Evolutionary conservation across 2,113 vertebrate genomes (phyloP).

Genomic region (Aegithalos caudatus): DNA sequence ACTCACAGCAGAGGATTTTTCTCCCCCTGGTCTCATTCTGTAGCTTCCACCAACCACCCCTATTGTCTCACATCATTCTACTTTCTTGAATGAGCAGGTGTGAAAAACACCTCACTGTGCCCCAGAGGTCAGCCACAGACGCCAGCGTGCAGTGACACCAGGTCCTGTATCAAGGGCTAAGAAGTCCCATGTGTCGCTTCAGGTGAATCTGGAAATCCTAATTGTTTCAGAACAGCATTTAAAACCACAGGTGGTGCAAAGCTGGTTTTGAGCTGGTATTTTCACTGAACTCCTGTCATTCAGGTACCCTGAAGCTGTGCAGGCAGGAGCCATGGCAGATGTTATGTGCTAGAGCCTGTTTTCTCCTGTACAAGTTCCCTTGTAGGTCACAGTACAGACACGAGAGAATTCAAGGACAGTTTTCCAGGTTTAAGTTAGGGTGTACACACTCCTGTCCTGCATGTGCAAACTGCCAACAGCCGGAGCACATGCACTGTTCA

Average conservation of each 20-base stretch:
- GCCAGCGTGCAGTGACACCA: neutral
- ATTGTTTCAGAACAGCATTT: neutral
- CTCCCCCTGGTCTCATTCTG: neutral
- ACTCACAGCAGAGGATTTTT: neutral
- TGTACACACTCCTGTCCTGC: conserved; percentile 19
- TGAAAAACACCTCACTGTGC: neutral
- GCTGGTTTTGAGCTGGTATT: neutral
- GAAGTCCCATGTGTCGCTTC: neutral
- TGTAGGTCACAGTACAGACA: conserved; percentile 31
- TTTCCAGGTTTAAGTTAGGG: conserved; percentile 39
- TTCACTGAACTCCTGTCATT: neutral
- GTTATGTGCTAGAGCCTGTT: neutral
- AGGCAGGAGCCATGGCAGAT: neutral
- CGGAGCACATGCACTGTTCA: conserved; percentile 71
- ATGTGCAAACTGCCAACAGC: conserved; percentile 39
- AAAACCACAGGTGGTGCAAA: neutral
- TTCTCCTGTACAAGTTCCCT: conserved; percentile 17
- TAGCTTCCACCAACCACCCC: neutral
- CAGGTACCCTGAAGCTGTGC: neutral
- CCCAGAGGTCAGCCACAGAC: neutral
- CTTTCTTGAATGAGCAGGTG: neutral
- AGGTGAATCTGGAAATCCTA: neutral
- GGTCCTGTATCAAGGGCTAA: neutral
- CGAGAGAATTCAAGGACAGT: neutral
- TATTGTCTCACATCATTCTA: neutral